phyloP scores from a whole-genome alignment of 2,797 vertebrate species.

The Numenius phaeopus region DNA sequence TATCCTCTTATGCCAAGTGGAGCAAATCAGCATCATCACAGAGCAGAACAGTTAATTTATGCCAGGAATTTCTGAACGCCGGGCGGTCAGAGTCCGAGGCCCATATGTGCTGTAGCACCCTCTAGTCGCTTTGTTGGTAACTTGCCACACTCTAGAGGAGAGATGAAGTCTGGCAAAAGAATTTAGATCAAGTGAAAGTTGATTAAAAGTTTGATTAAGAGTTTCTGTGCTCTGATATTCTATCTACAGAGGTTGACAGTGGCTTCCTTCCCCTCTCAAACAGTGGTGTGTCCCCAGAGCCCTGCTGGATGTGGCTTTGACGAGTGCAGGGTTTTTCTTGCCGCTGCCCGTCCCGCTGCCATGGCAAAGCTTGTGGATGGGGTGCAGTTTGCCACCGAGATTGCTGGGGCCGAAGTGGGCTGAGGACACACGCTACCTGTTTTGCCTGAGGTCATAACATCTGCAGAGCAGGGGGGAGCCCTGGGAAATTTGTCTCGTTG shows the following conservation, averaged over 20 bases:
- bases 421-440: accelerated
- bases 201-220: not conserved
- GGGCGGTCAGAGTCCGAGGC: not conserved
- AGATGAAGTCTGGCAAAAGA: not conserved
- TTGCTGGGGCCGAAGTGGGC: not conserved
- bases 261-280: not conserved
- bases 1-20: conserved; percentile 10
- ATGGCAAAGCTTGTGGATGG: accelerated
- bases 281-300: accelerated
- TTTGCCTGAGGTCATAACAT: not conserved
- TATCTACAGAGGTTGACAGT: not conserved
- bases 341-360: not conserved
- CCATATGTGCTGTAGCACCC: conserved; percentile 22
- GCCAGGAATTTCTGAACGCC: not conserved
- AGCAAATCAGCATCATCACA: conserved; percentile 1
- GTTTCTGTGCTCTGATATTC: not conserved
- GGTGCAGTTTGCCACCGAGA: accelerated
- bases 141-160: not conserved
- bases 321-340: not conserved
- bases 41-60: conserved; percentile 37
- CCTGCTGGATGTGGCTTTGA: not conserved
- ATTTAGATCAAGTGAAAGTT: not conserved
- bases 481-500: accelerated
- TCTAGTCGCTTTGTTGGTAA: conserved; percentile 12
- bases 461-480: not conserved